Base-by-base conservation (phyloP, 2,113 vertebrate genomes). In the Rhineura floridana region DNA sequence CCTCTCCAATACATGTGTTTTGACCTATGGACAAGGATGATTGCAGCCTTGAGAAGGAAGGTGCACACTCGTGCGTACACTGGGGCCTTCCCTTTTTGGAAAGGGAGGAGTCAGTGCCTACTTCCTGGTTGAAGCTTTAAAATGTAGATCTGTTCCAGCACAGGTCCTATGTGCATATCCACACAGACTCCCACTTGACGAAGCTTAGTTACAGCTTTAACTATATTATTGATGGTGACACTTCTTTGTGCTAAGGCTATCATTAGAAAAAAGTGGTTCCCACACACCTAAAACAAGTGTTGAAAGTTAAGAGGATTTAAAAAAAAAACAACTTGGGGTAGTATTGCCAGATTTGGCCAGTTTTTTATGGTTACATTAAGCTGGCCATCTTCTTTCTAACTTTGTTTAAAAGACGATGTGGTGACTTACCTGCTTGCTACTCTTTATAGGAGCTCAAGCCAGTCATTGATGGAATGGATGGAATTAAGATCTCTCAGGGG, bases 391-490 rank as follows among this genome's bases (percentile, higher is more conserved):
- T 33, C 79, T 36, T 85, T 80, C 85, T 59, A 67, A 42, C 39
- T 76, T 2, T 52, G 65, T 88, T 48, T 69, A 80, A 3, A 11
- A 75, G 86, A 69, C 48, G 3, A 80, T 48, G n/a, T 59, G 19
- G 42, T n/a, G 42, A 62, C 85, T 69, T 85, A 67, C 44, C 23
- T 89, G 36, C 84, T 86, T 85, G 33, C 86, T 55, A 93, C 42
- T 72, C 87, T 44, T 30, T 91, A 0, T 73, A 99, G 98, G 98
- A 98, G 93, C 96, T 99, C 89, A 98, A 98, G 90, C 97, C 98
- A 3, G 98, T 99, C 83, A 98, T 99, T 83, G 98, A 99, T 12
- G 98, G 98, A 30, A 98, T 99, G 84, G 98, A 98, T 46, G 98
- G 98, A 78, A 98, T 99, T 91, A 98, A 99, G 95, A 97, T 99